These are phyloP conservation scores for Vireo altiloquus DNA, from an alignment of 2,113 vertebrate genomes.

Conservation along the genomic window DNA sequence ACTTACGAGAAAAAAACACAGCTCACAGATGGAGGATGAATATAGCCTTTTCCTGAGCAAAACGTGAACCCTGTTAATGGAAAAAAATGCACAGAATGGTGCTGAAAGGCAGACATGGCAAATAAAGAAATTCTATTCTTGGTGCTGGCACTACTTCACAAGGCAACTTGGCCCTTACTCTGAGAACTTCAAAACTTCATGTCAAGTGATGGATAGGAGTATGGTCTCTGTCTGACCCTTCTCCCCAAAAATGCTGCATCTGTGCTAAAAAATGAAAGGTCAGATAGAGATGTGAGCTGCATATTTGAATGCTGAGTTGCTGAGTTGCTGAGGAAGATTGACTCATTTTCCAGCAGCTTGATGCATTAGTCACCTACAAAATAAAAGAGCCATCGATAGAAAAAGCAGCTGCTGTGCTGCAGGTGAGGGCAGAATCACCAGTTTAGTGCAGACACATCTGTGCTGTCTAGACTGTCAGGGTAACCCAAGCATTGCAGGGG, in stretches of 20 bases:
- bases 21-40: background rate
- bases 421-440: background rate
- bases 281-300: background rate
- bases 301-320: background rate
- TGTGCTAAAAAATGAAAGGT: background rate
- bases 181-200: background rate
- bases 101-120: conserved; percentile 6
- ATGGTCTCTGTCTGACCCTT: background rate
- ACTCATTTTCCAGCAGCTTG: background rate
- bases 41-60: background rate
- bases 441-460: background rate
- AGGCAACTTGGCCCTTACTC: background rate
- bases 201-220: background rate
- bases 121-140: conserved; percentile 19
- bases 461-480: conserved; percentile 3
- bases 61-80: background rate
- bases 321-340: background rate
- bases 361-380: background rate
- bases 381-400: background rate
- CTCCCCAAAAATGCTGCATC: background rate
- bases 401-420: background rate
- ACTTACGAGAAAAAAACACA: conserved; percentile 12
- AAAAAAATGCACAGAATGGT: background rate
- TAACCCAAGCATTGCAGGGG: background rate
- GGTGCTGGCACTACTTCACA: conserved; percentile 20